Conservation (phyloP, 30 jellyfish, hydroid and myxozoan genomes). For the Rhopilema esculentum region DNA sequence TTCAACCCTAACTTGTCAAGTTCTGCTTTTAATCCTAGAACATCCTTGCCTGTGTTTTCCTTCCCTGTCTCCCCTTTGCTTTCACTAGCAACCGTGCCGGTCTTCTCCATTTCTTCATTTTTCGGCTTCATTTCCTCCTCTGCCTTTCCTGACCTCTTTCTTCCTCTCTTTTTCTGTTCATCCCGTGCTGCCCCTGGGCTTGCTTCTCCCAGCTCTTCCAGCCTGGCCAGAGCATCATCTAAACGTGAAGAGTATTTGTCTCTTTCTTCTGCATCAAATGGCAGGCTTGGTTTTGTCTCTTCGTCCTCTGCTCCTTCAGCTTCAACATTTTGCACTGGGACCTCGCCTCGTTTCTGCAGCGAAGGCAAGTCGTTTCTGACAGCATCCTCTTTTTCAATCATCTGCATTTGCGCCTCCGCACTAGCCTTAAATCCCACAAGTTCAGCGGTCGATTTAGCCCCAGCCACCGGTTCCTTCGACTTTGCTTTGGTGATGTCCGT, state of each 20-base stretch:
- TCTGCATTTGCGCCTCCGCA: slow-evolving; percentile 45
- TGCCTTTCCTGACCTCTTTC: background rate
- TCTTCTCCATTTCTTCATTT: slow-evolving; percentile 44
- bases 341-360: slow-evolving; percentile 63
- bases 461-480: slow-evolving; percentile 60
- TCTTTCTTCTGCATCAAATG: slow-evolving; percentile 13
- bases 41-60: slow-evolving; percentile 42
- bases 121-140: slow-evolving; percentile 1
- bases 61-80: slow-evolving; percentile 33
- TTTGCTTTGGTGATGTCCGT: slow-evolving; percentile 59
- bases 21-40: slow-evolving; percentile 44
- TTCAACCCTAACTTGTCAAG: slow-evolving; percentile 22
- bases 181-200: background rate
- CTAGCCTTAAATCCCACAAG: slow-evolving; percentile 77
- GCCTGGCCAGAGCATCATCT: slow-evolving; percentile 75
- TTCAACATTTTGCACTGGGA: background rate
- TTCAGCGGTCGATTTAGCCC: slow-evolving; percentile 46
- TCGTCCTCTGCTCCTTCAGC: slow-evolving; percentile 17
- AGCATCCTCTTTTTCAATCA: slow-evolving; percentile 60
- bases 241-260: slow-evolving; percentile 45
- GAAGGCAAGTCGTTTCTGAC: slow-evolving; percentile 71
- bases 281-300: background rate
- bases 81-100: slow-evolving; percentile 35
- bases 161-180: background rate
- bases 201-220: slow-evolving; percentile 51